phyloP scores from a whole-genome alignment of 2,888 invertebrate species.

The Acronicta alni region DNA sequence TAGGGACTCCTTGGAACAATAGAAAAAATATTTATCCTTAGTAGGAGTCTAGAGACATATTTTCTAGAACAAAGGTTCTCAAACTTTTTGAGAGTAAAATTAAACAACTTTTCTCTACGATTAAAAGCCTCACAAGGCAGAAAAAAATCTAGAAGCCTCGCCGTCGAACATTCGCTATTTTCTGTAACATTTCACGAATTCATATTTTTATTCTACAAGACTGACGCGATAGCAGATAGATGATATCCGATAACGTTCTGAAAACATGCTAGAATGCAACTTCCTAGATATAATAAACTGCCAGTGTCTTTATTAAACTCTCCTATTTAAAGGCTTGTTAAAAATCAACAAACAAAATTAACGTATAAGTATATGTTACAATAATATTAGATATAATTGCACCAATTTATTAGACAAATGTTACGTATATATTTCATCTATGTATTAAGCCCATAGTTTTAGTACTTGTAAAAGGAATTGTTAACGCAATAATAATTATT shows the following conservation, averaged over 20 bases:
- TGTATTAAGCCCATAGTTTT: constrained; percentile 19
- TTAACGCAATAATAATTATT: constrained; percentile 19
- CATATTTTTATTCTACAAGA: too few relatives aligned
- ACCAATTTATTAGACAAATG: constrained; percentile 36
- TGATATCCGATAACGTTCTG: background rate
- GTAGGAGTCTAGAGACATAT: too few relatives aligned
- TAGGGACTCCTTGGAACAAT: too few relatives aligned
- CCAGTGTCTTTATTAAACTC: constrained; percentile 15
- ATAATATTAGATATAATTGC: constrained; percentile 13
- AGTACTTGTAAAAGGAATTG: constrained; percentile 28
- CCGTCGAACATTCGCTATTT: too few relatives aligned
- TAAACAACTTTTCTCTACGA: too few relatives aligned
- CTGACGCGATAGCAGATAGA: too few relatives aligned
- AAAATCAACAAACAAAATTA: background rate
- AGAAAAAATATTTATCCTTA: too few relatives aligned
- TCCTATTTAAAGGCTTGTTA: constrained; percentile 6
- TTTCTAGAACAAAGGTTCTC: too few relatives aligned
- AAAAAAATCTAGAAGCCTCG: too few relatives aligned
- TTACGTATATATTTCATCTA: constrained; percentile 30
- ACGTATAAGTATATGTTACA: background rate
- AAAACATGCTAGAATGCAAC: constrained; percentile 10
- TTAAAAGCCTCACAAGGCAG: too few relatives aligned
- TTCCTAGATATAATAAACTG: constrained; percentile 18
- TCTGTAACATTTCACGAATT: too few relatives aligned
- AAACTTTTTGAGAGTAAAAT: too few relatives aligned